phyloP scores from a whole-genome alignment of 53 echinoderm and acorn worm species.

The Holothuria leucospilota region DNA sequence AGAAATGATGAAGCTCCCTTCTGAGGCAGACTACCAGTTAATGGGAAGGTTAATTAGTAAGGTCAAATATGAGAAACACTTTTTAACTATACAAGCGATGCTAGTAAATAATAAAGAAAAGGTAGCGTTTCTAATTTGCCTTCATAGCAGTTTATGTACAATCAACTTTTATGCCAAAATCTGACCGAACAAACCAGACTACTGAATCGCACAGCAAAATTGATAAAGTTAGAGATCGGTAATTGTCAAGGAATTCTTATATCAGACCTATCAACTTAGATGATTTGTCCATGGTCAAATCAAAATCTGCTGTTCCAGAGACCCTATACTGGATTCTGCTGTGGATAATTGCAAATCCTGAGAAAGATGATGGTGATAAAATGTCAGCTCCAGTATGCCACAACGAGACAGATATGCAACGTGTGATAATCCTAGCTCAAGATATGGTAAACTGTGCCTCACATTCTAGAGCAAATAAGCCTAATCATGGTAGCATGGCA shows the following conservation, averaged over 20 bases:
- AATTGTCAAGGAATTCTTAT: conserved; percentile 15
- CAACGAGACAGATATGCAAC: conserved; percentile 4
- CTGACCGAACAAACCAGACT: conserved; percentile 25
- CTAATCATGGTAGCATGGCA: conserved; percentile 32
- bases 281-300: neutral
- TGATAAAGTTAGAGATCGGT: no score
- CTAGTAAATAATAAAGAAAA: no score
- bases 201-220: conserved; percentile 2
- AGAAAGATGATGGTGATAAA: no score
- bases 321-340: conserved; percentile 18
- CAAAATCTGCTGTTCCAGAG: no score
- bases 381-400: neutral
- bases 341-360: conserved; percentile 14
- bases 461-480: conserved; percentile 40
- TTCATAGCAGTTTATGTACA: no score
- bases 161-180: no score
- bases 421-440: conserved; percentile 25
- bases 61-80: no score
- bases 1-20: no score
- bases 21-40: no score
- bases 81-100: no score
- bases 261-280: conserved; percentile 2
- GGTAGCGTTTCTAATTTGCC: no score
- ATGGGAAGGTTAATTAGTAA: no score
- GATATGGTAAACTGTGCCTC: conserved; percentile 4